Conservation (phyloP, 1,140 invertebrate species). For the Bombyx mandarina region DNA sequence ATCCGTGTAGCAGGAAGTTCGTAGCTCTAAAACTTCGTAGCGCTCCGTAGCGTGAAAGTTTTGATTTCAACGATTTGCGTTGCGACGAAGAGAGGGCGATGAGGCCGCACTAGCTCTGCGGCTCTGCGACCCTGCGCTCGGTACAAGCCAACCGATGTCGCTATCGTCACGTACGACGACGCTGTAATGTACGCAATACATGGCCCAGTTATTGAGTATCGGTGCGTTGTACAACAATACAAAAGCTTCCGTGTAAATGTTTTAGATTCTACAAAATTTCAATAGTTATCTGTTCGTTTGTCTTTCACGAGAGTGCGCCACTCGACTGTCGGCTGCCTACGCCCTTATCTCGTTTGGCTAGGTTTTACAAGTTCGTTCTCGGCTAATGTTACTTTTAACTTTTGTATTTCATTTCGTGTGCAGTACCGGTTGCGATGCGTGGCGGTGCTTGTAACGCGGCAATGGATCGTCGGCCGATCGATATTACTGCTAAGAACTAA, state of each 20-base stretch:
- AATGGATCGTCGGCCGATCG: constrained; percentile 50
- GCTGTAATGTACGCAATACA: constrained; percentile 10
- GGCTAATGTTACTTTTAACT: constrained; percentile 25
- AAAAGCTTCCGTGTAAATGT: constrained; percentile 22
- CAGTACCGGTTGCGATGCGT: constrained; percentile 14
- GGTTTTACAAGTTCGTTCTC: constrained; percentile 40
- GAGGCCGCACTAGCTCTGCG: constrained; percentile 54
- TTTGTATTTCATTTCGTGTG: constrained; percentile 41
- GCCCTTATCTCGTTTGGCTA: constrained; percentile 46
- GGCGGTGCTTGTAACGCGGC: constrained; percentile 26
- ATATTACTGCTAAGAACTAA: constrained; percentile 35
- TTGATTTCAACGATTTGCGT: constrained; percentile 70
- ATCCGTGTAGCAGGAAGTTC: constrained; percentile 66
- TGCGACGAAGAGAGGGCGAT: constrained; percentile 58
- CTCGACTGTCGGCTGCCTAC: constrained; percentile 49
- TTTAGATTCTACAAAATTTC: constrained; percentile 14
- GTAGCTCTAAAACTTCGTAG: constrained; percentile 70
- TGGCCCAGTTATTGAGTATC: constrained; percentile 7
- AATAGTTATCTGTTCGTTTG: constrained; percentile 56
- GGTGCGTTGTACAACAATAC: neutral
- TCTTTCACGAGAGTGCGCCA: constrained; percentile 67
- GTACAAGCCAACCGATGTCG: constrained; percentile 12
- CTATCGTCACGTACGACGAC: neutral
- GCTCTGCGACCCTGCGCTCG: constrained; percentile 46
- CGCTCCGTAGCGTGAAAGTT: constrained; percentile 69